These are phyloP conservation scores for Tipula helvola DNA, from an alignment of 2,888 invertebrate genomes.

Conservation along the genomic window DNA sequence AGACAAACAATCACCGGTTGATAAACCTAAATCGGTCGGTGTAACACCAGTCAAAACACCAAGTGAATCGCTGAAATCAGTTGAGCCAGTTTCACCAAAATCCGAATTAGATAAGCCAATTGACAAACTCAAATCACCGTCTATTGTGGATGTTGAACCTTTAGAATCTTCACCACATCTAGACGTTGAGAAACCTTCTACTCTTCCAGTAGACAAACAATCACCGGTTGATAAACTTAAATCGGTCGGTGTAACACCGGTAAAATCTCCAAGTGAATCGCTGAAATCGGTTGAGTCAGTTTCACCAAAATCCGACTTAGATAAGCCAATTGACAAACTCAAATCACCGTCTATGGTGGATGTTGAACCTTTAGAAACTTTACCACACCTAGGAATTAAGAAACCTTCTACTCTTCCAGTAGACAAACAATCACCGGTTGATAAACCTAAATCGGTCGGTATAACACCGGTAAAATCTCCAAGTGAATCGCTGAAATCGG, in stretches of 20 bases:
- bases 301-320: too few species aligned
- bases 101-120: not conserved
- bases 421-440: slow-evolving; percentile 13
- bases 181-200: too few species aligned
- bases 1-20: not conserved
- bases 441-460: slow-evolving; percentile 12
- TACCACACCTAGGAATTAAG: not conserved
- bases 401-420: not conserved
- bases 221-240: slow-evolving; percentile 15
- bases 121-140: slow-evolving; percentile 6
- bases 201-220: not conserved
- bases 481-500: not conserved
- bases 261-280: not conserved
- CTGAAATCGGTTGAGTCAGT: not conserved
- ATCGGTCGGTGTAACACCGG: not conserved
- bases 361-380: not conserved
- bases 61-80: not conserved
- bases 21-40: not conserved
- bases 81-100: not conserved
- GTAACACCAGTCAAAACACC: not conserved
- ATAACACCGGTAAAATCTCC: not conserved
- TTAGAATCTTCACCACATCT: too few species aligned
- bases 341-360: not conserved
- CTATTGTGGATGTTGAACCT: too few species aligned
- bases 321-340: too few species aligned